Conservation (phyloP, 2,888 invertebrate genomes). For the Alentia gelatinosa region DNA sequence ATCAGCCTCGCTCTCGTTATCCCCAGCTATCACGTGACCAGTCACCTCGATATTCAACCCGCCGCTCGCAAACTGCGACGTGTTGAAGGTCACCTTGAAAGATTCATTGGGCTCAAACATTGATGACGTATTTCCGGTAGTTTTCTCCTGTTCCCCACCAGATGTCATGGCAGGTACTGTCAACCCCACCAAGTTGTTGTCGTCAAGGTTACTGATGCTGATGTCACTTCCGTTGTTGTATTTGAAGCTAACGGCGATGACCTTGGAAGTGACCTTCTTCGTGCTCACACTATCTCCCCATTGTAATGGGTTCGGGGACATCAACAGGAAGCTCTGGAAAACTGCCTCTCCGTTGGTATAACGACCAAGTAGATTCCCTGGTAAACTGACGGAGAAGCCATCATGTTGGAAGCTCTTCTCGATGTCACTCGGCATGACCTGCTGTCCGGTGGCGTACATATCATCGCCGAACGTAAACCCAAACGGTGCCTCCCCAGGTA, state of each 20-base stretch:
- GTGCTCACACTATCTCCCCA: background rate
- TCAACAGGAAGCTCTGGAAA: background rate
- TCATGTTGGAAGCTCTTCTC: background rate
- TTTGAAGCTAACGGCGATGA: background rate
- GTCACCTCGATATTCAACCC: background rate
- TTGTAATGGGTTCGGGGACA: background rate
- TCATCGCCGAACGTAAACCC: background rate
- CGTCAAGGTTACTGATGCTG: background rate
- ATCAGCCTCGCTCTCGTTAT: background rate
- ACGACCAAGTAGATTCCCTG: background rate
- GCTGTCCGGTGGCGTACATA: background rate
- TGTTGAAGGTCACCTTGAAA: background rate
- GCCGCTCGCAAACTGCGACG: background rate
- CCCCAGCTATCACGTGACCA: background rate
- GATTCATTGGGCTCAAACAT: background rate
- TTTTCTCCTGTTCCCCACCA: background rate
- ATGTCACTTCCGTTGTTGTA: constrained; percentile 18
- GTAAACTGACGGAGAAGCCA: background rate
- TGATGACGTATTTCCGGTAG: background rate
- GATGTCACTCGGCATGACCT: background rate
- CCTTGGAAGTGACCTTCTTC: background rate
- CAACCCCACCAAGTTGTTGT: background rate
- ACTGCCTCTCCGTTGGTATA: background rate
- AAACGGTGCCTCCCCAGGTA: background rate
- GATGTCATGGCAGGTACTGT: background rate